A percentile compares a stretch with the other conserved stretches of the same genome.
These are phyloP conservation scores for Phalloptychus januarius DNA, from an alignment of 2,797 vertebrate genomes.

Conservation along the genomic window DNA sequence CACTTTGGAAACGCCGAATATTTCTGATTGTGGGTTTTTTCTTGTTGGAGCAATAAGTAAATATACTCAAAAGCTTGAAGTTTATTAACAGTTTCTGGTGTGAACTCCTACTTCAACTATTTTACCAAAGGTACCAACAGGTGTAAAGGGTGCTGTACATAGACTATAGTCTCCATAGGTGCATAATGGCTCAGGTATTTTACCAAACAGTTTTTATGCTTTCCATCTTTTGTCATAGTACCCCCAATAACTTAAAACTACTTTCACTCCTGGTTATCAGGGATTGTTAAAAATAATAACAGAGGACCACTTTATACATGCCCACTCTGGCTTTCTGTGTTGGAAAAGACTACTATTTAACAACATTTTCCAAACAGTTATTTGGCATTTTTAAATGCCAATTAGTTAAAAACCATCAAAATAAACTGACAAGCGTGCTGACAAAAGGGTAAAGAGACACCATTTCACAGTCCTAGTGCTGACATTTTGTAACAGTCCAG, in stretches of 20 bases:
- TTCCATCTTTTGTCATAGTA: no score
- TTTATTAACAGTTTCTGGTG: background rate
- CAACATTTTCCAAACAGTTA: background rate
- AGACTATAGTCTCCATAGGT: background rate
- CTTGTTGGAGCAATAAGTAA: background rate
- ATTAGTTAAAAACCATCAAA: constrained; percentile 7
- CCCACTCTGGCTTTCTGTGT: background rate
- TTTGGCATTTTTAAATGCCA: constrained; percentile 5
- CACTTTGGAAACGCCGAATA: background rate
- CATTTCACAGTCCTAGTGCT: constrained; percentile 19
- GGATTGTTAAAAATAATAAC: background rate
- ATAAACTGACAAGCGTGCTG: constrained; percentile 1
- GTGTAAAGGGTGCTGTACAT: background rate
- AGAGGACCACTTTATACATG: background rate
- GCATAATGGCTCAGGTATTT: background rate
- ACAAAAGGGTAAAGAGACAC: constrained; percentile 6
- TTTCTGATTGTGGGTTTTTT: background rate
- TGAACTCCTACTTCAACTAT: background rate
- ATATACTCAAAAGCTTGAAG: background rate
- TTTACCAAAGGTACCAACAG: background rate
- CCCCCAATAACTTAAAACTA: no score
- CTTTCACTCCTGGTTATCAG: no score
- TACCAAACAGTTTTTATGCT: background rate
- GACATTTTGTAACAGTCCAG: constrained; percentile 20
- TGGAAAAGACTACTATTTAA: background rate